Evolutionary conservation across 2,797 vertebrate species (phyloP), one percentile per base, ranked within the genome.

Genomic region (Clarias pachynema): DNA sequence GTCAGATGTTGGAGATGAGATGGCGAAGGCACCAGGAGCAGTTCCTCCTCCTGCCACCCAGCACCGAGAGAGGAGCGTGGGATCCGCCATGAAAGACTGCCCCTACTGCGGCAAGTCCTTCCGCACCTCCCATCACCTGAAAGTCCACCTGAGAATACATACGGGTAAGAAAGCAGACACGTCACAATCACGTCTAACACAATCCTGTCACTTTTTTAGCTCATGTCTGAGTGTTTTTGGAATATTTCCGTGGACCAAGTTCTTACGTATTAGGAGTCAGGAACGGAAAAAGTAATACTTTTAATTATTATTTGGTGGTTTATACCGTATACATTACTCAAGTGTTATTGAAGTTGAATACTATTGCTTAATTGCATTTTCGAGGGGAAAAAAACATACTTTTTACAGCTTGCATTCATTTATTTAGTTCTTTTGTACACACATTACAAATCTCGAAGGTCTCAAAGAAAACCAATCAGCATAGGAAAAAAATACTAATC

Each of bases 71-170:
- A 95, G 98, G 85, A 96, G 94, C 89, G 94, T 97, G 90, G 97
- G 92, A 90, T 96, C 97, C 24, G 96, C 97, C 92, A 96, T 97
- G 95, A 99, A 99, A 95, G 98, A 99, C 93, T 99, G 98, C 89
- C 97, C 98, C 40, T 99, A 99, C 93, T 99, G 98, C 86, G 97
- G 98, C 91, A 99, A 99, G 93, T 97, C 97, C 81, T 99, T 99
- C 96, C 96, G 98, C 93, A 99, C 98, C 66, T 99, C 98, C 66
- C 98, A 99, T 89, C 98, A 99, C 91, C 96, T 99, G 91, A 99
- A 99, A 93, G 98, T 99, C 90, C 98, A 99, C 93, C 96, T 99
- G 95, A 95, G 98, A 95, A 99, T 99, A 96, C 98, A 99, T 89
- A 99, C 98, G 97, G 98, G 98, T 99, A 94, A 97, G 97, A 53